Conservation (phyloP, 2,113 vertebrate species). For the Mobula hypostoma region DNA sequence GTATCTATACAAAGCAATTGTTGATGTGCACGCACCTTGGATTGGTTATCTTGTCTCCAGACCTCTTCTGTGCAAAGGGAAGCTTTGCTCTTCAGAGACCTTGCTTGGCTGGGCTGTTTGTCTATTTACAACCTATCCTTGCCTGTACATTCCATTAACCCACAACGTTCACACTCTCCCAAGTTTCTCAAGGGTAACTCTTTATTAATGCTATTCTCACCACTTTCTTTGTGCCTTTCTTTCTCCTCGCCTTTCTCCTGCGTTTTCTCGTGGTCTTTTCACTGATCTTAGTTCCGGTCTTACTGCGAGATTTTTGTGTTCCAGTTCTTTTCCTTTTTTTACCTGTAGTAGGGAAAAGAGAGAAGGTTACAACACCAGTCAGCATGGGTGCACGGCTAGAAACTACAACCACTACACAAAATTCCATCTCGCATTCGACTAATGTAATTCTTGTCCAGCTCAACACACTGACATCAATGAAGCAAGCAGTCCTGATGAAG, state of each 20-base stretch:
- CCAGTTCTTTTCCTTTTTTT: slow-evolving; percentile 58
- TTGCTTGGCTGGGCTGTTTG: no score
- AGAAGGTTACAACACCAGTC: not conserved
- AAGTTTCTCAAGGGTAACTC: not conserved
- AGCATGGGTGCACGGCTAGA: not conserved
- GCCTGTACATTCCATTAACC: no score
- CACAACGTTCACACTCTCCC: no score
- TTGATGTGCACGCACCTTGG: no score
- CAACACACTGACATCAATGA: not conserved
- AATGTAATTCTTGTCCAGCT: not conserved
- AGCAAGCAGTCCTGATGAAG: no score
- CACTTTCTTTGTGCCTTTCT: slow-evolving; percentile 54
- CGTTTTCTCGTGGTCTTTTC: slow-evolving; percentile 54
- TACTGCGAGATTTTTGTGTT: slow-evolving; percentile 52
- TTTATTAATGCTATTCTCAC: slow-evolving; percentile 45
- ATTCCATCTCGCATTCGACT: not conserved
- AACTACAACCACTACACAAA: not conserved
- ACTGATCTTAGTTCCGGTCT: slow-evolving; percentile 50
- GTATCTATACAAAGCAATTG: no score
- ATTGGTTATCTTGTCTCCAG: no score
- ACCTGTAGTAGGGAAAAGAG: slow-evolving; percentile 51
- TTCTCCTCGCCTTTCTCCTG: slow-evolving; percentile 58
- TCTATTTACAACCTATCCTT: no score
- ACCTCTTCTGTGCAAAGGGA: no score
- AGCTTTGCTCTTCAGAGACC: no score